Percentiles rank a stretch among this genome's conserved stretches.
These are phyloP conservation scores for Brachypodius melanocephalos DNA, from an alignment of 2,113 vertebrate species.

Conservation along the genomic window DNA sequence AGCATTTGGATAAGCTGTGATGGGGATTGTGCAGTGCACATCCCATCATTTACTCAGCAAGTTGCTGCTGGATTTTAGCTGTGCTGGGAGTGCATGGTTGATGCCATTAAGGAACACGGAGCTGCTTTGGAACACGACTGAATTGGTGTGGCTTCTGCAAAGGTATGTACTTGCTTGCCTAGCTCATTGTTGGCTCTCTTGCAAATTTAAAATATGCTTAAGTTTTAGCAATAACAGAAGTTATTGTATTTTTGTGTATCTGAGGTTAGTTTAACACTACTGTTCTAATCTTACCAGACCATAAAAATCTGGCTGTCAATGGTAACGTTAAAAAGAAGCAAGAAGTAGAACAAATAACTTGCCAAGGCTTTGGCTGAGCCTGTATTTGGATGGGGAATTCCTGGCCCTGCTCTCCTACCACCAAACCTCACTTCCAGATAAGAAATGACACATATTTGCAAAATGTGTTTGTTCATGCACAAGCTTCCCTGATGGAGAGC, in stretches of 20 bases:
- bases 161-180: neutral
- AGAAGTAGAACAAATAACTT: neutral
- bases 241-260: neutral
- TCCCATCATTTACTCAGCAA: neutral
- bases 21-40: neutral
- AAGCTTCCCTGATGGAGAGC: neutral
- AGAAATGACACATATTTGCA: neutral
- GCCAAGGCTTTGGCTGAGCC: neutral
- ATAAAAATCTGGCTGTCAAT: neutral
- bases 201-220: neutral
- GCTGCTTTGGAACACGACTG: neutral
- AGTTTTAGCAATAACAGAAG: neutral
- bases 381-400: neutral
- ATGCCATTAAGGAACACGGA: neutral
- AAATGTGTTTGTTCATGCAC: neutral
- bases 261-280: neutral
- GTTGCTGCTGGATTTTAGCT: neutral
- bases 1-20: neutral
- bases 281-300: neutral
- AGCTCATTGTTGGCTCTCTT: neutral
- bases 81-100: neutral
- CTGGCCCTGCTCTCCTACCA: neutral
- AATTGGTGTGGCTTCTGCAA: neutral
- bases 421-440: neutral
- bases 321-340: neutral